Percentiles rank a stretch among this genome's conserved stretches.
These are phyloP conservation scores for Myotis yumanensis DNA, from an alignment of 2,113 vertebrate species.

Conservation along the genomic window DNA sequence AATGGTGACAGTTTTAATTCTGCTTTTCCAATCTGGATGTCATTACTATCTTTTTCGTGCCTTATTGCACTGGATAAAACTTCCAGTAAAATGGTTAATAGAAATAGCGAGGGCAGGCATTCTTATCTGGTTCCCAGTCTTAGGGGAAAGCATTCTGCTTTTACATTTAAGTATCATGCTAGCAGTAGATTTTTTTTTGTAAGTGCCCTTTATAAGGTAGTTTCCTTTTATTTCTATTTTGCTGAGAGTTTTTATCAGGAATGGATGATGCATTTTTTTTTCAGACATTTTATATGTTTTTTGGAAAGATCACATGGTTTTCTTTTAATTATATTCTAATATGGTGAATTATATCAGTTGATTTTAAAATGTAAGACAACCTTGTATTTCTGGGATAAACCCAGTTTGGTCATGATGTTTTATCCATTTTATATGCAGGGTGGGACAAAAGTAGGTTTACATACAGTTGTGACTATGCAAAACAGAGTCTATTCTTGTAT, in stretches of 20 bases:
- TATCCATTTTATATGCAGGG: neutral
- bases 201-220: neutral
- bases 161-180: neutral
- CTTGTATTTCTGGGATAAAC: neutral
- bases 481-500: neutral
- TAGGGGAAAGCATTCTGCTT: neutral
- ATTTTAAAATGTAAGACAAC: neutral
- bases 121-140: neutral
- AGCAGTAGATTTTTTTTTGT: neutral
- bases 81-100: neutral
- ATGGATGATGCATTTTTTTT: neutral
- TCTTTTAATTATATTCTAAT: neutral
- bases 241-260: neutral
- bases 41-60: constrained; percentile 7
- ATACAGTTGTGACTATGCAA: neutral
- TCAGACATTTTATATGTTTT: neutral
- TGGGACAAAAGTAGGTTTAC: neutral
- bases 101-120: neutral
- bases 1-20: neutral
- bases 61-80: neutral
- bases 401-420: neutral
- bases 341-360: neutral
- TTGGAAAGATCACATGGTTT: neutral
- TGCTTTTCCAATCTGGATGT: neutral
- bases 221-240: neutral